Evolutionary conservation across 2,888 invertebrate species (phyloP), one percentile per base, ranked within the genome.

Genomic region (Ochropleura leucogaster): DNA sequence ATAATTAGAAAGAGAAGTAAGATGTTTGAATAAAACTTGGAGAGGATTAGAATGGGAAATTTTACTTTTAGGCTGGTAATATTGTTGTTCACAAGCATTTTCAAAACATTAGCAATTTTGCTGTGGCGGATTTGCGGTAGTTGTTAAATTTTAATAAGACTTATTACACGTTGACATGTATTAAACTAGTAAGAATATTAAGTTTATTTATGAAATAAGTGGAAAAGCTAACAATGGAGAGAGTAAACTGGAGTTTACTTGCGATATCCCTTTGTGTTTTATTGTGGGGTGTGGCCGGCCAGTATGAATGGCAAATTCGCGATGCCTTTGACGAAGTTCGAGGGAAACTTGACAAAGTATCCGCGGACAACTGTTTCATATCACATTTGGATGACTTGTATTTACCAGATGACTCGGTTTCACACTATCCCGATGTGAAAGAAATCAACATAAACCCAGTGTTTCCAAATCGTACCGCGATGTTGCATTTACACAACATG

Each of bases 401-500:
- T 91, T 95, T 99, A 77, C 98, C 98, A 0, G 97, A 97, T 68
- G 98, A 98, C 84, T 97, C 98, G 0, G 98, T 99, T 0, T 99
- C 99, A 0, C 99, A 99, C 92, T 97, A 98, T 83, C 99, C 99
- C 0, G 98, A 99, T 89, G 98, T 99, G 79, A 99, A 99, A 93
- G 98, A 99, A 91, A 98, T 99, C 80, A 99, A 99, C 90, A 98
- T 99, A 72, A 99, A 99, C 96, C 98, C 99, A 14, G 97, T 99
- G 68, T 99, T 99, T 90, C 99, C 99, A 0, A 99, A 99, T 95
- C 97, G 99, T 89, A 99, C 99, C 0, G 98, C 98, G 44, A 94
- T 99, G 87, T 95, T 99, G 74, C 99, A 99, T 96, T 96, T 99
- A 76, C 99, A 99, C 93, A 99, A 99, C 93, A 98, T 99, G 98